Conservation (phyloP, 2,113 vertebrate species). For the Neopipo cinnamomea region DNA sequence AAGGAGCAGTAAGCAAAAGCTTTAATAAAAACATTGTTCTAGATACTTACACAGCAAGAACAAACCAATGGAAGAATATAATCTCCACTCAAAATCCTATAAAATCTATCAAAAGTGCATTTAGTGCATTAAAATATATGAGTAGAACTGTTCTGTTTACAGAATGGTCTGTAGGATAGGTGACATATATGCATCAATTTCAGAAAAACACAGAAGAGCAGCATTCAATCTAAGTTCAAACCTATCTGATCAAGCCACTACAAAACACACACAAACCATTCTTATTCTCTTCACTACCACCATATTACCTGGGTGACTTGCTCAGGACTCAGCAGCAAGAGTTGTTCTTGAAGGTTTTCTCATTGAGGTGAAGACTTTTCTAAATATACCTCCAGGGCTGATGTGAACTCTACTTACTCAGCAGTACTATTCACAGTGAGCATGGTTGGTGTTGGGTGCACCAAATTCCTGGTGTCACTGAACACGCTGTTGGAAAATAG, state of each 20-base stretch:
- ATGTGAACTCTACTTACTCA: not conserved
- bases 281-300: not conserved
- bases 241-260: not conserved
- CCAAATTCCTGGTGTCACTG: not conserved
- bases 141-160: not conserved
- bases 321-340: not conserved
- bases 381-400: accelerated
- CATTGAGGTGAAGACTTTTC: not conserved
- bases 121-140: not conserved
- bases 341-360: not conserved
- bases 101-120: not conserved
- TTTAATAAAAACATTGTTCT: not conserved
- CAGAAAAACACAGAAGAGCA: not conserved
- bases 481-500: not conserved
- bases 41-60: not conserved
- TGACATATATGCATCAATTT: not conserved
- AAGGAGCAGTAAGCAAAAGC: not conserved
- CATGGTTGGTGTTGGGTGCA: not conserved
- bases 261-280: not conserved
- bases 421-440: not conserved
- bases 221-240: not conserved
- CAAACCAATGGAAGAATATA: not conserved
- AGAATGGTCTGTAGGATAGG: not conserved
- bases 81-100: not conserved
- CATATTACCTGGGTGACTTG: not conserved